Conservation (phyloP, 1,140 invertebrate genomes). For the Patella vulgata region DNA sequence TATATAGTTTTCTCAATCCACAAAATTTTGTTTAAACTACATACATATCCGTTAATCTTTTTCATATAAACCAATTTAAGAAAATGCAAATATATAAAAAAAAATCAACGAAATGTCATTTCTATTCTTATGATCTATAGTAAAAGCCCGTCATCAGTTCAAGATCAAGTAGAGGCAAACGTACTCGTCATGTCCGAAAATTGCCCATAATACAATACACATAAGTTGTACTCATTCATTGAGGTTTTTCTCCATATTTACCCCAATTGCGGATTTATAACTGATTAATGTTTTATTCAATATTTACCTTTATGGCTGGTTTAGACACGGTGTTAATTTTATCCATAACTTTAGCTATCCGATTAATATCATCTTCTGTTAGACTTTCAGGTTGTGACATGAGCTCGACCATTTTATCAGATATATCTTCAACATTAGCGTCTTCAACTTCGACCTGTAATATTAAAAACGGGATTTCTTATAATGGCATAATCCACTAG, state of each 20-base stretch:
- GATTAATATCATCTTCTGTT: constrained; percentile 43
- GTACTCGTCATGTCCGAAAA: no score
- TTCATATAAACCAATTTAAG: no score
- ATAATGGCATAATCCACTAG: no score
- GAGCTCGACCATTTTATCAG: constrained; percentile 43
- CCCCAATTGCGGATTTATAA: no score
- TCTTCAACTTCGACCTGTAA: constrained; percentile 41
- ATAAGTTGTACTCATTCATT: no score
- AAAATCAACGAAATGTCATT: not conserved
- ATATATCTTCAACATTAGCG: constrained; percentile 39
- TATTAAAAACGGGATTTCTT: not conserved
- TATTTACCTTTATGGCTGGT: constrained; percentile 30
- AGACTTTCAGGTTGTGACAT: constrained; percentile 33
- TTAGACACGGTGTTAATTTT: constrained; percentile 30
- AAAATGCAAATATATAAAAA: not conserved
- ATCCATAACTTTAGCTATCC: constrained; percentile 48
- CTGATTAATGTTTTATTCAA: no score
- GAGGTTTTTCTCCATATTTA: no score
- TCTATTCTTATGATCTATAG: not conserved
- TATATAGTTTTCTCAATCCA: no score
- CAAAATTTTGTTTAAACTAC: no score
- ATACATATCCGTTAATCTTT: no score
- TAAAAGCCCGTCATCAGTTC: not conserved
- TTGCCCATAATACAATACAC: no score
- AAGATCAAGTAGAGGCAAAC: not conserved